Evolutionary conservation across 2,797 vertebrate genomes (phyloP), one percentile per base, ranked within the genome.

Genomic region (Huso huso): DNA sequence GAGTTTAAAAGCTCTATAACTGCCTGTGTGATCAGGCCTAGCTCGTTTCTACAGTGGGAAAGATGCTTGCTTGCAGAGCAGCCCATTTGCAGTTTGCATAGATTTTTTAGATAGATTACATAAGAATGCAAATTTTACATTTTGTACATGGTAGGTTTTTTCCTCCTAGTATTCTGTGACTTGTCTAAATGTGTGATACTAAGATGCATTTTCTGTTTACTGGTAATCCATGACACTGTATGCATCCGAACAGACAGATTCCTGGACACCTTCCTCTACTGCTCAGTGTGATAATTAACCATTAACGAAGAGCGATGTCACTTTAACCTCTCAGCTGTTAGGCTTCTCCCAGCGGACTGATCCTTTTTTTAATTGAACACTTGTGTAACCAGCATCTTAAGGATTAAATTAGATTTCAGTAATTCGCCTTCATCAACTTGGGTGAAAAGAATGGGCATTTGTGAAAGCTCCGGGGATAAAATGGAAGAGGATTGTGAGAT

Each of bases 231-330:
- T 69, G 63, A 65, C 68, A 62, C 73, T 73, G 74, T 74, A 71
- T 70, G 78, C 81, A 78, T 85, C 77, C 78, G 75, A 75, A 78
- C 75, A 18, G 18, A 18, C 18, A 71, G 81, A 79, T 69, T 53
- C 70, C 76, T 18, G 18, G 77, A 76, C 74, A 77, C 79, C 76
- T 68, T 73, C 72, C 82, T 79, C 76, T 50, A 78, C 80, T 83
- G 84, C 82, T 86, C 86, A 87, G 83, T 79, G 85, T 88, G 83
- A 81, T 87, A 89, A 89, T 89, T 86, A 86, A 86, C 88, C 83
- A 82, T 77, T 78, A 81, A 86, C 85, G 87, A 79, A 81, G 65
- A 70, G 78, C 81, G 63, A 73, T 86, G 84, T 86, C 88, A 84
- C 83, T 88, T 86, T 86, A 82, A 83, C 85, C 75, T 67, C 70